Conservation (phyloP, 1,140 invertebrate genomes). For the Papilio aristodemus region DNA sequence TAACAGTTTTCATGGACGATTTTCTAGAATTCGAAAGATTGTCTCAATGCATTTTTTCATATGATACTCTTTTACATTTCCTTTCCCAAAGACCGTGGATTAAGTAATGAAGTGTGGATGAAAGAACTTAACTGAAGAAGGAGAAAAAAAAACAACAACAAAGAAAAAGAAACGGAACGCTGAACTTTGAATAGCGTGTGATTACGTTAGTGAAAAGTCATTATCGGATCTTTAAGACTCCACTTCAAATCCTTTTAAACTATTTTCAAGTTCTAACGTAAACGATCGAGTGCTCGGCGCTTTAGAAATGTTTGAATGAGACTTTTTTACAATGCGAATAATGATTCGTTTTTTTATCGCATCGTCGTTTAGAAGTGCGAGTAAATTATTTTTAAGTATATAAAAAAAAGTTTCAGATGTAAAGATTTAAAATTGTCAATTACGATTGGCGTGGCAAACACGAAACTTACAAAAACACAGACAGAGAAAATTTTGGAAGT, state of each 20-base stretch:
- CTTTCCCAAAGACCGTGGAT: background rate
- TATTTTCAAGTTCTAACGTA: constrained; percentile 32
- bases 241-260: constrained; percentile 29
- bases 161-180: background rate
- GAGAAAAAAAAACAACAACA: background rate
- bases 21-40: too few relatives aligned
- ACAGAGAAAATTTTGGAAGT: too few relatives aligned
- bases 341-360: background rate
- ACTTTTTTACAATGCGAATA: constrained; percentile 21
- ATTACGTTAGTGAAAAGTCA: constrained; percentile 31
- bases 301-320: constrained; percentile 22
- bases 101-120: constrained; percentile 18
- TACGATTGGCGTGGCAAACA: too few relatives aligned
- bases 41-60: too few relatives aligned
- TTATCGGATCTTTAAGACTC: constrained; percentile 31
- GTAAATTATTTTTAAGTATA: background rate
- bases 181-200: constrained; percentile 26
- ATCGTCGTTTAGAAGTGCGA: background rate
- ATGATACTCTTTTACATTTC: background rate
- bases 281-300: constrained; percentile 18
- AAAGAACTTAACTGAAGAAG: constrained; percentile 12
- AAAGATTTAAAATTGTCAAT: too few relatives aligned
- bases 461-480: too few relatives aligned
- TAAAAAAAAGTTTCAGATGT: too few relatives aligned
- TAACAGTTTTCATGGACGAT: too few relatives aligned